Evolutionary conservation across 2,797 vertebrate genomes (phyloP), one percentile per base, ranked within the genome.

Genomic region (Sarcoramphus papa): DNA sequence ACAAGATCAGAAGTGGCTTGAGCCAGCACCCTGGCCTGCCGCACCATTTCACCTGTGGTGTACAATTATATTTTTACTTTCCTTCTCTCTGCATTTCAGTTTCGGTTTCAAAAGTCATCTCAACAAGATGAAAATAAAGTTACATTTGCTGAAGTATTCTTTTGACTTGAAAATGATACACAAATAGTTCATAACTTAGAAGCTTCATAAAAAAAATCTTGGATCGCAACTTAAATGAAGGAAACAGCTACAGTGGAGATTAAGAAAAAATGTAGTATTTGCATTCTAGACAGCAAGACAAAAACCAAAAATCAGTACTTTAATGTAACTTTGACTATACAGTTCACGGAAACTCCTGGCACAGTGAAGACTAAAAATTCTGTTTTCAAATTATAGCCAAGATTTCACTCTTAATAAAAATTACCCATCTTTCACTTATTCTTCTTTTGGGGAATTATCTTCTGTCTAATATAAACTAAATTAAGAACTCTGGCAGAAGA

Each of bases 1-100:
- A 99, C 99, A 0, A 99, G 97, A 93, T 99, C 99, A 0, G 99
- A 99, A 9, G 99, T 99, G 31, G 99, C 99, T 94, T 99, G 99
- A 40, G 99, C 99, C 80, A 99, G 98, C 12, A 99, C 99, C 31
- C 99, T 97, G 27, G 99, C 99, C 98, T 99, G 99, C n/a, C 99
- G 98, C 14, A 99, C 99, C 99, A 99, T 99, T 92, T 99, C 99
- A 90, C 99, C 99, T 99, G 92, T 25, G 95, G 93, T 7, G 51
- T 40, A 88, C 17, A 87, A 33, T 51, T n/a, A 43, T 7, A 31
- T 2, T 75, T 57, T 78, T 33, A 91, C 50, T 64, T n/a, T 48
- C 3, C 25, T 69, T 7, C 37, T 54, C 53, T 45, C 63, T 50
- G 21, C 14, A 45, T 22, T 47, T 56, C 60, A 50, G 5, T 8